Conservation (phyloP, 2,888 invertebrate species). For the Agonopterix alstromeriana region DNA sequence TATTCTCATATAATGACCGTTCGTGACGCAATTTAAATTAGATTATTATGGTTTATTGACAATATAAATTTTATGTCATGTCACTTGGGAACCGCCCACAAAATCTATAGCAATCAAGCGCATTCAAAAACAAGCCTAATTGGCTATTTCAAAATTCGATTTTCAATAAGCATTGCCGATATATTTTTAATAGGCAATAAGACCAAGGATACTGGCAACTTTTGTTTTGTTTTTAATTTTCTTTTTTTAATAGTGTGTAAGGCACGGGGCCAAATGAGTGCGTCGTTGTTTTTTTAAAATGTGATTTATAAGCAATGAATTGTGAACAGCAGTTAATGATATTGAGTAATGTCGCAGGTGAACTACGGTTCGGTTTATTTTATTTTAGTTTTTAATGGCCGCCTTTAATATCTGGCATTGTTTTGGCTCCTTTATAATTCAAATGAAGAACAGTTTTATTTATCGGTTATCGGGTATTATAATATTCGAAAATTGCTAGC, state of each 20-base stretch:
- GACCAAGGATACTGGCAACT: constrained; percentile 33
- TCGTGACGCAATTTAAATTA: constrained; percentile 1
- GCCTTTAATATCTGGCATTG: constrained; percentile 30
- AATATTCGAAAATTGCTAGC: no score
- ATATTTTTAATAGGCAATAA: constrained; percentile 64
- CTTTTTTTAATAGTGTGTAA: constrained; percentile 39
- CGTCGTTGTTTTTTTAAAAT: constrained; percentile 47
- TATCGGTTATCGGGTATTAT: no score
- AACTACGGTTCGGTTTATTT: constrained; percentile 23
- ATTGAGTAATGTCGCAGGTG: constrained; percentile 52
- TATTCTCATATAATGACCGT: no score
- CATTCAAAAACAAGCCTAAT: constrained; percentile 41
- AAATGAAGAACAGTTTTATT: constrained; percentile 6
- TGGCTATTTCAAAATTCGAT: constrained; percentile 57
- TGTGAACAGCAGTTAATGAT: constrained; percentile 59
- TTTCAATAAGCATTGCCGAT: constrained; percentile 64
- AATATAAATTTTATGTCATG: constrained; percentile 43
- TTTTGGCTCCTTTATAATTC: constrained; percentile 25
- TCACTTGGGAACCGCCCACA: constrained; percentile 43
- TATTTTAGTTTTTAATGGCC: constrained; percentile 25
- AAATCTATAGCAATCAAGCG: constrained; percentile 21
- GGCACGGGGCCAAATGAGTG: constrained; percentile 56
- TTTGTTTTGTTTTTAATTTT: constrained; percentile 26
- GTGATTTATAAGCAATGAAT: constrained; percentile 64
- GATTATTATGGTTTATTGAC: background rate